These are phyloP conservation scores for Takifugu ocellatus DNA, from an alignment of 2,797 vertebrate species.

Conservation along the genomic window DNA sequence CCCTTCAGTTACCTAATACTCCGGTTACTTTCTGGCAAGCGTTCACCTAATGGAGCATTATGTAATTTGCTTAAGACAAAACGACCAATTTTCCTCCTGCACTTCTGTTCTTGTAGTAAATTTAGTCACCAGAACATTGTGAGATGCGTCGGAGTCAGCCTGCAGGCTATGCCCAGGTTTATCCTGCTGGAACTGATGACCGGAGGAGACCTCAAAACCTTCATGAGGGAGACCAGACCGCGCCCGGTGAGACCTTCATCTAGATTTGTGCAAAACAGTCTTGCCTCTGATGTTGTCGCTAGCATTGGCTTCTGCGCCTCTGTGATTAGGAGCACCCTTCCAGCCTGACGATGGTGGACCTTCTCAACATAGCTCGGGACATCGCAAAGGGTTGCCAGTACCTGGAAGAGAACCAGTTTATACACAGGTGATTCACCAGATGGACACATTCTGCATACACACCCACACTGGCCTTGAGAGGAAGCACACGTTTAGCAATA, in stretches of 20 bases:
- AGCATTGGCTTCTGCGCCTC: slow-evolving; percentile 6
- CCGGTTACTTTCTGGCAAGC: too few relatives aligned
- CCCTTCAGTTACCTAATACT: too few relatives aligned
- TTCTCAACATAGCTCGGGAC: slow-evolving; percentile 92
- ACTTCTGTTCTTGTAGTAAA: slow-evolving; percentile 78
- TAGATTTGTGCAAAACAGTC: background rate
- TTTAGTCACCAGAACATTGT: slow-evolving; percentile 99
- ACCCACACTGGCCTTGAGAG: too few relatives aligned
- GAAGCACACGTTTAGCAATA: too few relatives aligned
- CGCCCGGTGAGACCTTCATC: slow-evolving; percentile 81
- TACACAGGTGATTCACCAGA: slow-evolving; percentile 84
- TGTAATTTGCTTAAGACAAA: background rate
- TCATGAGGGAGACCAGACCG: slow-evolving; percentile 93
- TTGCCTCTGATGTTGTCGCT: background rate
- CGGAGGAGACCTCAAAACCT: slow-evolving; percentile 95
- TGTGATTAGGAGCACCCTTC: slow-evolving; percentile 87
- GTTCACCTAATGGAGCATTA: too few relatives aligned
- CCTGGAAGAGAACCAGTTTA: slow-evolving; percentile 98
- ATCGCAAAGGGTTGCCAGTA: slow-evolving; percentile 97
- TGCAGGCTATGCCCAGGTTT: slow-evolving; percentile 93
- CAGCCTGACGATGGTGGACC: slow-evolving; percentile 92
- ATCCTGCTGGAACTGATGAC: slow-evolving; percentile 97
- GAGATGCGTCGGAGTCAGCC: slow-evolving; percentile 92
- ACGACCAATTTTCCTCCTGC: background rate
- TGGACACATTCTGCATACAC: background rate